A percentile compares a stretch with the other conserved stretches of the same genome.
Conservation (phyloP, 2,113 vertebrate genomes). For the Laticauda colubrina region DNA sequence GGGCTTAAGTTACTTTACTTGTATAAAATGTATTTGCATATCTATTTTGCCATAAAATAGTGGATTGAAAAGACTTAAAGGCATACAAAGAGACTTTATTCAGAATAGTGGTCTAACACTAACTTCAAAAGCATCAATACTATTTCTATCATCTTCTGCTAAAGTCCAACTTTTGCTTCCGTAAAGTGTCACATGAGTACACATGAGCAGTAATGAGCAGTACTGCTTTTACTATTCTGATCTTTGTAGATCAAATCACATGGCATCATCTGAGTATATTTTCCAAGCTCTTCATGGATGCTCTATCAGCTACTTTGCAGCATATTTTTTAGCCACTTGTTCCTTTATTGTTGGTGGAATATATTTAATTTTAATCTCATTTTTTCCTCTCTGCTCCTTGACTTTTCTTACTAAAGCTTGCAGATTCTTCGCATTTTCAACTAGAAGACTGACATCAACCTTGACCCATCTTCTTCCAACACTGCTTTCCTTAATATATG, state of each 20-base stretch:
- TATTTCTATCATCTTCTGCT: background rate
- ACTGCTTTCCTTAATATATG: background rate
- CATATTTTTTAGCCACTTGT: background rate
- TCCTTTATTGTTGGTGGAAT: background rate
- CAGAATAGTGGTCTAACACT: background rate
- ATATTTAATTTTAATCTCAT: background rate
- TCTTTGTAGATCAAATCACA: background rate
- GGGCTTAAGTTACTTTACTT: background rate
- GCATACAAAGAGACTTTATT: background rate
- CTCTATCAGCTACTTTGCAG: background rate
- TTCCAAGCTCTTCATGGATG: background rate
- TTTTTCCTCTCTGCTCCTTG: background rate
- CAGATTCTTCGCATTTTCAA: background rate
- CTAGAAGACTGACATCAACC: background rate
- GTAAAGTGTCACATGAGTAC: background rate
- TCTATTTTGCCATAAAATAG: background rate
- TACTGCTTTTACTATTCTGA: background rate
- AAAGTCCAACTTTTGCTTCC: background rate
- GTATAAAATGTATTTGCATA: background rate
- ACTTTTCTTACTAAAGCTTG: background rate
- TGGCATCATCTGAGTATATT: background rate
- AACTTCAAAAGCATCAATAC: background rate
- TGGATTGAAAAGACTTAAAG: background rate
- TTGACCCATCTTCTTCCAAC: background rate
- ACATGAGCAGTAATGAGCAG: too few relatives aligned